Conservation (phyloP, 2,888 invertebrate species). For the Coenonympha arcania region DNA sequence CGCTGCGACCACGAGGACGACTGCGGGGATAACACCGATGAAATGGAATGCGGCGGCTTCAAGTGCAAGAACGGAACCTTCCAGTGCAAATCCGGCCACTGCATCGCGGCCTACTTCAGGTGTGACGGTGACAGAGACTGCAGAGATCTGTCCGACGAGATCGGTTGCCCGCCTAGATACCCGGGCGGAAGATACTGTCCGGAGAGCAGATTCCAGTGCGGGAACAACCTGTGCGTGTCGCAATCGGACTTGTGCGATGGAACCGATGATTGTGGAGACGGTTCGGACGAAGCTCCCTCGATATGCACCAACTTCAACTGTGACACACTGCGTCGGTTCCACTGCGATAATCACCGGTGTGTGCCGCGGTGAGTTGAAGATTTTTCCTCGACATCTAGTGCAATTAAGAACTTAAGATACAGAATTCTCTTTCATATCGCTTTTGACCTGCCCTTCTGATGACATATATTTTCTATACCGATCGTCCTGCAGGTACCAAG, state of each 20-base stretch:
- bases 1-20: slow-evolving; percentile 97
- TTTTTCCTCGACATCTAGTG: neutral
- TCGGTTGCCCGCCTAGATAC: slow-evolving; percentile 89
- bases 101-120: slow-evolving; percentile 89
- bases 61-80: slow-evolving; percentile 92
- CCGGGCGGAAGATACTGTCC: slow-evolving; percentile 92
- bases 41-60: slow-evolving; percentile 85
- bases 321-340: slow-evolving; percentile 87
- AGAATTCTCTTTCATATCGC: too few species aligned
- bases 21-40: slow-evolving; percentile 96
- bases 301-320: slow-evolving; percentile 91
- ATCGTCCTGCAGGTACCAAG: slow-evolving; percentile 78
- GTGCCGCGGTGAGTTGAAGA: slow-evolving; percentile 77
- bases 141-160: slow-evolving; percentile 90
- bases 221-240: slow-evolving; percentile 92
- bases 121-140: slow-evolving; percentile 94
- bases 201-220: slow-evolving; percentile 89
- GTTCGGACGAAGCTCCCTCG: slow-evolving; percentile 86
- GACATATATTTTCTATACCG: too few species aligned
- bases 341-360: slow-evolving; percentile 91
- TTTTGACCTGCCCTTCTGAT: too few species aligned
- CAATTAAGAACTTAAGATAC: too few species aligned
- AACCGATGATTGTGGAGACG: slow-evolving; percentile 93
- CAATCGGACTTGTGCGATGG: slow-evolving; percentile 94
- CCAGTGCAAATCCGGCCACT: slow-evolving; percentile 94